Evolutionary conservation across 2,888 invertebrate genomes (phyloP), one percentile per base, ranked within the genome.

Genomic region (Xylota segnis): DNA sequence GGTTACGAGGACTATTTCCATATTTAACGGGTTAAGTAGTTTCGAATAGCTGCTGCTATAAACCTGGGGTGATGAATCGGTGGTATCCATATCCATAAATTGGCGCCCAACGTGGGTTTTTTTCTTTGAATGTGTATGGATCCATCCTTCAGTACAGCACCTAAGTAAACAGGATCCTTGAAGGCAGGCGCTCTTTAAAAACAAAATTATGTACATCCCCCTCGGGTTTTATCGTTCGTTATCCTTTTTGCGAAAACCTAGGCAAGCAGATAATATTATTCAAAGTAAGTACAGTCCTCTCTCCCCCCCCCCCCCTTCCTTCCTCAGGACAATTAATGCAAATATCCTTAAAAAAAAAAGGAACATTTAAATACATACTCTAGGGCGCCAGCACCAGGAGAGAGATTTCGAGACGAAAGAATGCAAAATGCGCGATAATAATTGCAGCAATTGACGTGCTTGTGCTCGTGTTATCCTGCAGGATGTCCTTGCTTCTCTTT

Each of bases 321-420:
- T 2, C 29, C 10, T 6, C 4, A 56, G 12, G 43, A 61, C 56
- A 76, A 76, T 66, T 52, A 84, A 84, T 79, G 75, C 75, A 76
- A 84, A 84, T 66, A 59, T 16, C 50, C 58, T 43, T 32, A 27
- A 58, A 32, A 23, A 63, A 45, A 27, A 29, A 54, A 37, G 56
- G 47, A 74, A 66, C 65, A 70, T 72, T 43, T 18, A 43, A 56
- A 74, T 63, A 78, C 18, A 32, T 29, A 68, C 45, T 47, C 18
- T 4, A 16, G 5, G 54, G n/a, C 29, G 61, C n/a, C 54, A 32
- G 7, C 12, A 3, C 5, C 27, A 5, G 1, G 5, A 5, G 2
- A 5, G 2, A 5, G 18, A 14, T 32, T 12, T 45, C 14, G 9
- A 40, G 5, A 16, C 6, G 47, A 47, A 63, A n/a, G 16, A 4